phyloP scores from a whole-genome alignment of 2,113 vertebrate species.

The Phodopus roborovskii region DNA sequence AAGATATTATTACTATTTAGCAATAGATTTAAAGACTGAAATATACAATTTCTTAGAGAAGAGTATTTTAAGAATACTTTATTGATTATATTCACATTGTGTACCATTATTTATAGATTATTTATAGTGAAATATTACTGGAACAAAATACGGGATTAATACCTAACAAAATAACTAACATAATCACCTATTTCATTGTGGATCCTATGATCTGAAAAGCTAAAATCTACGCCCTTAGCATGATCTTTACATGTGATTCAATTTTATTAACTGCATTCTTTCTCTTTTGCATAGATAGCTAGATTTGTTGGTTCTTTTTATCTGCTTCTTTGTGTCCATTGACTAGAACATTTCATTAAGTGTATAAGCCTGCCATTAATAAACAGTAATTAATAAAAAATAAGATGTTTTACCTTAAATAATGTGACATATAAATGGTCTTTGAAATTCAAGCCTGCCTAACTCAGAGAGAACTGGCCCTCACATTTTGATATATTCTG shows the following conservation, averaged over 20 bases:
- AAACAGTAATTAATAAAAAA: not conserved
- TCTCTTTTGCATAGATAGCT: not conserved
- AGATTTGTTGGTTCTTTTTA: not conserved
- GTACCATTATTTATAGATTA: not conserved
- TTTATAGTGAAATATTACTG: not conserved
- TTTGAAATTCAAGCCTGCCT: not conserved
- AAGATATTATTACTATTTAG: too few species aligned
- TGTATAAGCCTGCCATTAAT: not conserved
- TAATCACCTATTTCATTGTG: not conserved
- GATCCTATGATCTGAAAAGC: not conserved
- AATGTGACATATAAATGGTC: not conserved
- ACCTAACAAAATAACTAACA: not conserved
- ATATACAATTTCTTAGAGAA: too few species aligned
- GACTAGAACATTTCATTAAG: not conserved
- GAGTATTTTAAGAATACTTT: not conserved
- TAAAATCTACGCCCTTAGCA: not conserved
- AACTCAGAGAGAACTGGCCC: not conserved
- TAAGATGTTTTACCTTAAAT: not conserved
- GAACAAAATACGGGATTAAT: not conserved
- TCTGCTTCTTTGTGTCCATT: not conserved
- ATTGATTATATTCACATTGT: not conserved
- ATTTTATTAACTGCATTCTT: not conserved
- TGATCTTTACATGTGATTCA: not conserved
- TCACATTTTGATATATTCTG: not conserved
- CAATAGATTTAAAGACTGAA: not conserved